A percentile compares a stretch with the other conserved stretches of the same genome.
These are phyloP conservation scores for Xiphophorus couchianus DNA, from an alignment of 2,113 vertebrate genomes.

Conservation along the genomic window DNA sequence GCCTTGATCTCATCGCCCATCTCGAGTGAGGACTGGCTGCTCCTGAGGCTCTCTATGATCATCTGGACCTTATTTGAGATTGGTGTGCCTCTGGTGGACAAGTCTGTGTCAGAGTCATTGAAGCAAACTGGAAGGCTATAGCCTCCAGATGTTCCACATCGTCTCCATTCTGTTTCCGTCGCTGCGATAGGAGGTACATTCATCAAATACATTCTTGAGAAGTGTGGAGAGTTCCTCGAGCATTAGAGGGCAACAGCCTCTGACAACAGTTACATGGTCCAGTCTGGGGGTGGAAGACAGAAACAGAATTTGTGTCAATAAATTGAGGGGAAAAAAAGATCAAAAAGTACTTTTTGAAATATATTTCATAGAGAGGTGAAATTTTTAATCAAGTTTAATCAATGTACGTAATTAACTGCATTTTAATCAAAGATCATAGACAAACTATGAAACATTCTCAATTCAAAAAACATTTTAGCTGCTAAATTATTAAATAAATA, in stretches of 20 bases:
- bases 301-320: not conserved
- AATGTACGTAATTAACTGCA: too few species aligned
- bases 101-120: slow-evolving; percentile 82
- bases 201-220: slow-evolving; percentile 97
- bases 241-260: slow-evolving; percentile 55
- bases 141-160: slow-evolving; percentile 82
- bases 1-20: slow-evolving; percentile 83
- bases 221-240: slow-evolving; percentile 50
- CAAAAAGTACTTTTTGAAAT: too few species aligned
- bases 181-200: slow-evolving; percentile 88
- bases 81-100: slow-evolving; percentile 76
- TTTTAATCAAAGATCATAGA: too few species aligned
- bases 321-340: not conserved
- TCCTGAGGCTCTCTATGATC: slow-evolving; percentile 91
- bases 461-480: too few species aligned
- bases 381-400: too few species aligned
- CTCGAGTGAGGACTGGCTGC: slow-evolving; percentile 84
- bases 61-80: slow-evolving; percentile 90
- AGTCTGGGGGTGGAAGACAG: slow-evolving; percentile 38
- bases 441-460: too few species aligned
- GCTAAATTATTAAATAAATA: too few species aligned
- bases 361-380: too few species aligned
- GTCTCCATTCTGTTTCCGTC: slow-evolving; percentile 91
- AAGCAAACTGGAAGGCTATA: slow-evolving; percentile 87
- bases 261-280: slow-evolving; percentile 80